Evolutionary conservation across 2,888 invertebrate species (phyloP), one percentile per base, ranked within the genome.

Genomic region (Xestobium rufovillosum): DNA sequence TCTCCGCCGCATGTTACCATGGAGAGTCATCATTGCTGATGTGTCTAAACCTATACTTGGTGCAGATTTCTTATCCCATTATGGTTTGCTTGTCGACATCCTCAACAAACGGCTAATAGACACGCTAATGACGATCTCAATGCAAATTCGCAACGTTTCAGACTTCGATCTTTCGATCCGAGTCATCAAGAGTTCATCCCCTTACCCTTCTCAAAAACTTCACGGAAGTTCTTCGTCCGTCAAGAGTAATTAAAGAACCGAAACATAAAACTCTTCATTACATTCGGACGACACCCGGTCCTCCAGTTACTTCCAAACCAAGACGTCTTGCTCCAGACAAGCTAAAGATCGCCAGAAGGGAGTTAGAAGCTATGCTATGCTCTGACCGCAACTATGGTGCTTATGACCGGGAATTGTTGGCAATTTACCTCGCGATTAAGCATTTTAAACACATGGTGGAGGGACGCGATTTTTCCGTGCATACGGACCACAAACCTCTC

Each of bases 11-110:
- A n/a, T n/a, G n/a, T n/a, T n/a, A n/a, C n/a, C n/a, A n/a, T n/a
- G n/a, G n/a, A n/a, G n/a, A n/a, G n/a, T n/a, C n/a, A n/a, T n/a
- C n/a, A n/a, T n/a, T n/a, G n/a, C n/a, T n/a, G n/a, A n/a, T n/a
- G n/a, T n/a, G n/a, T n/a, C n/a, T n/a, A n/a, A n/a, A n/a, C n/a
- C n/a, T n/a, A n/a, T n/a, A n/a, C n/a, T n/a, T n/a, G n/a, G n/a
- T n/a, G n/a, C 49, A 1, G 57, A 60, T 43, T 58, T 63, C 34
- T 38, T 61, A 9, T 28, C 27, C 1, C 47, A 52, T 33, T 59
- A 46, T 31, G 47, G 50, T 10, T 39, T 63, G 0, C 39, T 60
- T 1, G 54, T 58, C 2, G 58, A 60, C 32, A 15, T 51, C 1
- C 34, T 41, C 2, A 47, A 54, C 9, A 30, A 41, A 3, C 39